Evolutionary conservation across 2,888 invertebrate genomes (phyloP), one percentile per base, ranked within the genome.

Genomic region (Odontomyia ornata): DNA sequence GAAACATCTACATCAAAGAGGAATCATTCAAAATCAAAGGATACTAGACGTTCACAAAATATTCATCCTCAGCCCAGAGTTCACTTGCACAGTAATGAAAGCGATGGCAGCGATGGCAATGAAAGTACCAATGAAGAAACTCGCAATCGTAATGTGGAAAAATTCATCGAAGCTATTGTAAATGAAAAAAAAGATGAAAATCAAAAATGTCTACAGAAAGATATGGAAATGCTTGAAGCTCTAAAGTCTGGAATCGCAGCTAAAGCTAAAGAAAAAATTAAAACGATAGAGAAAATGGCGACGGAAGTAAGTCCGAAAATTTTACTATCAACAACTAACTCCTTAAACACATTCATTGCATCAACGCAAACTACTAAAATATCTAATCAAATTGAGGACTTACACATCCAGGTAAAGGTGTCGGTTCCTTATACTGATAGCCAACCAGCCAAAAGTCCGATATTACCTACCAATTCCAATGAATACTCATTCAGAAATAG

Each of bases 201-300:
- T 77, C 90, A 91, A 52, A 90, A 84, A 25, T 83, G 90, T 73
- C 88, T 91, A 71, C 90, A 91, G 80, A 91, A 90, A 81, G 93
- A 94, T 82, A 84, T 93, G 80, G 89, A 90, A 82, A 90, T 91
- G 82, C 85, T 94, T 79, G 91, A 93, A 82, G 87, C 90, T 79
- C 84, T 92, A 9, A 91, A 91, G 81, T 89, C 90, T 81, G 90
- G 91, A 80, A 85, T 90, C 84, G 89, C 93, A 76, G 89, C 92
- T 79, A 93, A 94, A 85, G 93, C 94, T 1, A 92, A 92, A 82
- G 93, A 92, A 83, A 86, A 86, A 80, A 86, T 86, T 25, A 85
- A 84, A 78, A 87, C 88, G 1, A 85, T 91, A 76, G 91, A 91
- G 79, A 90, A 90, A 83, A 83, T 85, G 83, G 83, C 83, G 64